phyloP scores from a whole-genome alignment of 64 coral and sea anemone species.

The Anthopleura sola region DNA sequence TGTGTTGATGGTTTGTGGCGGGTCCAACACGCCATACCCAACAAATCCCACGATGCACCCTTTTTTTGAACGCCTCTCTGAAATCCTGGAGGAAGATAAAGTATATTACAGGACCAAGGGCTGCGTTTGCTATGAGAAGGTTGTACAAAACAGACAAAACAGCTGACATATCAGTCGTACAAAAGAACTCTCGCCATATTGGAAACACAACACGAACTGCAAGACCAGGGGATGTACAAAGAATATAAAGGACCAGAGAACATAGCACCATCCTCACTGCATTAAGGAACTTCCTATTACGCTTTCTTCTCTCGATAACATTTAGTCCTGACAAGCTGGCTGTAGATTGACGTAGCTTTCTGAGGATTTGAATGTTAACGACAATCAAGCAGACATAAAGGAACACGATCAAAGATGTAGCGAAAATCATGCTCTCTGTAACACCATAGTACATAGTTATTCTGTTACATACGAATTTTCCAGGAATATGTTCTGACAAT shows the following conservation, averaged over 20 bases:
- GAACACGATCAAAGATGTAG: not conserved
- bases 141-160: not conserved
- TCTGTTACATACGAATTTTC: not conserved
- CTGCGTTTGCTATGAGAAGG: not conserved
- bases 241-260: too few species aligned
- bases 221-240: too few species aligned
- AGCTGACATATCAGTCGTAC: too few species aligned
- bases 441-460: too few species aligned
- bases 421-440: not conserved
- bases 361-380: not conserved
- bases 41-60: not conserved
- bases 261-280: too few species aligned
- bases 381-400: not conserved
- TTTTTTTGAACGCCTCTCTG: not conserved
- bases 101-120: not conserved
- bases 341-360: not conserved
- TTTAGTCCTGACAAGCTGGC: too few species aligned
- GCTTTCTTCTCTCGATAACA: too few species aligned
- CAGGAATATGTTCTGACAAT: not conserved
- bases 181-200: too few species aligned
- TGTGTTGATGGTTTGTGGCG: too few species aligned
- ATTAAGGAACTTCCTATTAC: too few species aligned
- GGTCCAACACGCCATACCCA: not conserved
- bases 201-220: too few species aligned
- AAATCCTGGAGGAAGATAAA: conserved; percentile 7